phyloP scores from a whole-genome alignment of 2,888 invertebrate species.

The Lepidochitona cinerea region DNA sequence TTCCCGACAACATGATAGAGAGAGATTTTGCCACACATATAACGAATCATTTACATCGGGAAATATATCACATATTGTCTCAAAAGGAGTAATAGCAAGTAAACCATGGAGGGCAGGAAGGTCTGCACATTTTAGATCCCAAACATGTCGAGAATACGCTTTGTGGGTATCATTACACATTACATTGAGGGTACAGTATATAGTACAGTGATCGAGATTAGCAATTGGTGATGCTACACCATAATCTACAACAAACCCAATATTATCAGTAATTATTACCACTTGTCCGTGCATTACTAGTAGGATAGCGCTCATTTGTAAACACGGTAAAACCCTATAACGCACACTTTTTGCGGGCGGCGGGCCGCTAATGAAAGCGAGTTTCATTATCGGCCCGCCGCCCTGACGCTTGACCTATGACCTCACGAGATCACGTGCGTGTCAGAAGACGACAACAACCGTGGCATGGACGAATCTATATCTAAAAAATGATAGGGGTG shows the following conservation, averaged over 20 bases:
- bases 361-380: too few species aligned
- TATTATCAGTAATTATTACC: neutral
- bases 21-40: neutral
- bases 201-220: neutral
- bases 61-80: neutral
- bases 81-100: neutral
- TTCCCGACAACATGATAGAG: neutral
- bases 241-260: neutral
- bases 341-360: too few species aligned
- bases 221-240: neutral
- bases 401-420: too few species aligned
- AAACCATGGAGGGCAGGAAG: neutral
- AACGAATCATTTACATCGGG: neutral
- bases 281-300: too few species aligned
- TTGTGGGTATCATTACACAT: neutral
- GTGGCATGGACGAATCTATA: too few species aligned
- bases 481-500: too few species aligned
- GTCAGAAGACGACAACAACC: too few species aligned
- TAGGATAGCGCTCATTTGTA: too few species aligned
- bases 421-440: too few species aligned
- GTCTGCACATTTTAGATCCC: neutral
- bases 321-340: too few species aligned
- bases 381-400: too few species aligned
- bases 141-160: neutral
- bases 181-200: neutral